Conservation (phyloP, 2,888 invertebrate species). For the Dromius quadrimaculatus region DNA sequence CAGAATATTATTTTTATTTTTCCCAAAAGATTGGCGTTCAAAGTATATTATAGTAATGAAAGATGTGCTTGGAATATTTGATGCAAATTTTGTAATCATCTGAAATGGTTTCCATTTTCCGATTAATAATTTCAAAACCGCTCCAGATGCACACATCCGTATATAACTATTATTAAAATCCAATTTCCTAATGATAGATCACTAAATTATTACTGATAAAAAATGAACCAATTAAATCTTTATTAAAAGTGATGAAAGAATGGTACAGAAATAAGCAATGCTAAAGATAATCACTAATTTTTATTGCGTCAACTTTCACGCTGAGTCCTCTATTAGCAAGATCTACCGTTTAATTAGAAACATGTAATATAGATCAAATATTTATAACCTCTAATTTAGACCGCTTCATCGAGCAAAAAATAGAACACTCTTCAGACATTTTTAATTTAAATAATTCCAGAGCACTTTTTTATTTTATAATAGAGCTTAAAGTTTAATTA, state of each 20-base stretch:
- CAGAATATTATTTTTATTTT: too few species aligned
- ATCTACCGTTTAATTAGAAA: conserved; percentile 38
- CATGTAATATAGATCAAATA: conserved; percentile 36
- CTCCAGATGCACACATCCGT: background rate
- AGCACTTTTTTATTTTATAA: too few species aligned
- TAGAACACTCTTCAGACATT: conserved; percentile 16
- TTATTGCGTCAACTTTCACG: conserved; percentile 39
- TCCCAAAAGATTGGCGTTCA: too few species aligned
- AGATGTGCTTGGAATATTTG: too few species aligned
- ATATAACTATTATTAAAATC: conserved; percentile 48
- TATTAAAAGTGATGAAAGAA: conserved; percentile 44
- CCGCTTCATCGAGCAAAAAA: conserved; percentile 10
- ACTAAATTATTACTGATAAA: conserved; percentile 41
- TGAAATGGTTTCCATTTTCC: too few species aligned
- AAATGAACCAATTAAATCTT: conserved; percentile 45
- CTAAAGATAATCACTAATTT: conserved; percentile 17
- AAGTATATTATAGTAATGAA: too few species aligned
- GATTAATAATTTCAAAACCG: conserved; percentile 23
- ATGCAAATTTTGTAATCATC: too few species aligned
- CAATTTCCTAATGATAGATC: conserved; percentile 46
- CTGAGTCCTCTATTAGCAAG: conserved; percentile 39
- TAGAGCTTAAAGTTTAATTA: too few species aligned
- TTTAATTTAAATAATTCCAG: conserved; percentile 19
- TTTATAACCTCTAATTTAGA: conserved; percentile 20
- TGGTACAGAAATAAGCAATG: conserved; percentile 10